Base-by-base conservation (phyloP, 2,113 vertebrate genomes). In the Phaethornis superciliosus region DNA sequence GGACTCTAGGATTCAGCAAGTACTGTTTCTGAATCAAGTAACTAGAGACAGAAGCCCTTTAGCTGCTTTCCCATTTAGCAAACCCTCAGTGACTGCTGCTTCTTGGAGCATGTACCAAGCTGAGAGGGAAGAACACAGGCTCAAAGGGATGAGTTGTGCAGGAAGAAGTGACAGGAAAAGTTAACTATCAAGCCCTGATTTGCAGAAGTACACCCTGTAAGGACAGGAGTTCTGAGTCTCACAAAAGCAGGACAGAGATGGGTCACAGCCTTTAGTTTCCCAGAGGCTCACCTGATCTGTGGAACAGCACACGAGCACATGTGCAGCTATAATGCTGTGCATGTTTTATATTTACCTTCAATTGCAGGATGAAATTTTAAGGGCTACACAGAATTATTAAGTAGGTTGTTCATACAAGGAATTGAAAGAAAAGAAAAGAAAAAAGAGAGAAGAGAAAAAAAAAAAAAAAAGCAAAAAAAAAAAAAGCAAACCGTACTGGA, bases 401-500 rank as follows among this genome's bases (percentile, higher is more conserved):
- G 32, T 4, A 88, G 8, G 12, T 0, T 78, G 37, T n/a, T 68
- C 35, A 63, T 7, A 56, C 4, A 74, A 37, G 27, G 24, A 84
- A 86, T 40, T 12, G 18, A 26, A 78, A 84, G 23, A 0, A 8
- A 68, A 28, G 49, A 67, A 28, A 35, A 40, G 28, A 32, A 2
- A 2, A 33, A 40, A 40, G n/a, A n/a, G n/a, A n/a, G n/a, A n/a
- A n/a, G n/a, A n/a, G n/a, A n/a, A n/a, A n/a, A 68, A 28, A 54
- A 67, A 28, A 35, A 47, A 32, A 33, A 2, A 2, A 32, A 0
- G 0, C 2, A 68, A 28, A 54, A 67, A 28, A 35, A 47, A 32
- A 33, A 2, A 2, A 32, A 0, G 0, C 2, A 68, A n/a, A n/a
- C n/a, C n/a, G 26, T 30, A 83, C 0, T 52, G 18, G 30, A 72